A percentile compares a stretch with the other conserved stretches of the same genome.
Conservation (phyloP, 2,888 invertebrate species). For the Iphiclides podalirius region DNA sequence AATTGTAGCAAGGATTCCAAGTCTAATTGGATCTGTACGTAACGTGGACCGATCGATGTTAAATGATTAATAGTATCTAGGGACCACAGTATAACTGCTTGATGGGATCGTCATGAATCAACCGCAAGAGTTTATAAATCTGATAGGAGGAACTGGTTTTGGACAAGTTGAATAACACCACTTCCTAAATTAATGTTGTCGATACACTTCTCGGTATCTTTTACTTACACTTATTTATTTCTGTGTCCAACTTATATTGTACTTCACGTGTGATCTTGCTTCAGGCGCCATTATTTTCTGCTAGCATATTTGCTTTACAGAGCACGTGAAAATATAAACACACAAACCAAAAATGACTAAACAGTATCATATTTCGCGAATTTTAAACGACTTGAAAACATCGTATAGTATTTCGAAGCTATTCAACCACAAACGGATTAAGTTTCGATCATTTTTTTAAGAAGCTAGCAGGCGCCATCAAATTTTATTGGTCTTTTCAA, state of each 20-base stretch:
- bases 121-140: constrained; percentile 69
- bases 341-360: not conserved
- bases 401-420: constrained; percentile 49
- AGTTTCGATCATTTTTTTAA: constrained; percentile 53
- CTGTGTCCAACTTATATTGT: constrained; percentile 20
- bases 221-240: no score
- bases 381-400: constrained; percentile 53
- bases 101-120: constrained; percentile 71
- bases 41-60: constrained; percentile 70
- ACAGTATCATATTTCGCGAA: constrained; percentile 32
- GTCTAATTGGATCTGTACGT: constrained; percentile 74
- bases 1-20: constrained; percentile 66
- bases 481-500: constrained; percentile 35
- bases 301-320: no score
- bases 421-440: constrained; percentile 48
- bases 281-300: no score
- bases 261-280: not conserved
- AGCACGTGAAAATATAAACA: no score
- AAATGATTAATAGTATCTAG: constrained; percentile 74
- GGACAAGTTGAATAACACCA: constrained; percentile 45
- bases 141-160: constrained; percentile 65
- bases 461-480: constrained; percentile 53
- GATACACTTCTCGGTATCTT: constrained; percentile 11
- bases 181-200: constrained; percentile 18
- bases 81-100: constrained; percentile 71